Evolutionary conservation across 2,797 vertebrate species (phyloP), one percentile per base, ranked within the genome.

Genomic region (Adelosebastes latens): DNA sequence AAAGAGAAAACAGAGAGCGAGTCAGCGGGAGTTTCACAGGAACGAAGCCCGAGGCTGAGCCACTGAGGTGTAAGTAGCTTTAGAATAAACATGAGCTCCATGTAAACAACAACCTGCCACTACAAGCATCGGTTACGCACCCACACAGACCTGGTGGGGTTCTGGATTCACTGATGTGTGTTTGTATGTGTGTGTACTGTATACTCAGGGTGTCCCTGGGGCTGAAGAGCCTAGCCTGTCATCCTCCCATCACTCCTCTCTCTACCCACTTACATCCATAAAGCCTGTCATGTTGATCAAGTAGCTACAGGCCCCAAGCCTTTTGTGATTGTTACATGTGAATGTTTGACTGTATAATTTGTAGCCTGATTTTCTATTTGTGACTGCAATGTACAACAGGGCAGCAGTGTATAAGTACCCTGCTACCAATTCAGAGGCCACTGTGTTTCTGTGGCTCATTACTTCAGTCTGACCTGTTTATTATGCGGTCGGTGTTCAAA

Each of bases 21-120:
- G 81, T 91, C 90, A 88, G 88, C 76, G 39, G 86, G 85, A 91
- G 90, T 84, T 91, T 87, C 82, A 90, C 87, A 86, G 87, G 83
- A 90, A 80, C 52, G 68, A 75, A 87, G 90, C 93, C 91, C 2
- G 68, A 87, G 90, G 93, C 92, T 75, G 81, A 93, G 80, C 85
- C 87, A 90, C 53, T 87, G 89, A 93, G 86, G 87, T 92, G 90
- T 81, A 88, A 88, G 91, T 14, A 89, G 89, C 88, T 91, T 85
- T 72, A 88, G 93, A 94, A 94, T 94, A 94, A 94, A 94, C 94
- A 95, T 93, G 90, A 94, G 92, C 87, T 89, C 76, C 91, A 90
- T 90, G 91, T 92, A 93, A 94, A 94, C 93, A 95, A 92, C 92
- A 93, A 91, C 89, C 92, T 91, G 91, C 89, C 90, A 86, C 84